Base-by-base conservation (phyloP, 2,113 vertebrate genomes). In the Lepus europaeus region DNA sequence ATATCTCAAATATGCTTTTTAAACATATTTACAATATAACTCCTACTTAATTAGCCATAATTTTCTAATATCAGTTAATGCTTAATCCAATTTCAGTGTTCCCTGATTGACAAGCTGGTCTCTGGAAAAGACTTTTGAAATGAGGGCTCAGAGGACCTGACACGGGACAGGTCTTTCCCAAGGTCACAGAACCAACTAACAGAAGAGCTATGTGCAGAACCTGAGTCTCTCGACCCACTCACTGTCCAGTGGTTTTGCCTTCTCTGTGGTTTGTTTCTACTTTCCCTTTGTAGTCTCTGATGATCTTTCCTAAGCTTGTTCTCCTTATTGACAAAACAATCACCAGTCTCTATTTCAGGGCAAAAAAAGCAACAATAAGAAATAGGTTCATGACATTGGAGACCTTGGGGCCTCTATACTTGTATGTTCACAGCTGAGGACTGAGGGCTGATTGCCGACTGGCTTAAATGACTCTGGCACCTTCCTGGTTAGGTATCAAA, bases 31-130 rank as follows among this genome's bases (percentile, higher is more conserved):
- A 72, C 16, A 70, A 49, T 83, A 70, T 16, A 29, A 49, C 9
- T 84, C 25, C 25, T 61, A 84, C 73, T 6, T 82, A 95, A 83
- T 90, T 20, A 95, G 61, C 53, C 80, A 7, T 85, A 84, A 84
- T 83, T 64, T 93, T 87, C 25, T 70, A 85, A 77, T 70, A 53
- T 84, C 11, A 69, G 74, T 83, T 87, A 74, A 81, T 61, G 82
- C 39, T 80, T 73, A 72, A 39, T 85, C 10, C 14, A 83, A n/a
- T 94, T 96, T 94, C 36, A 56, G 36, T 91, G 69, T 94, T 90
- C 3, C 39, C 12, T 84, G 23, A 61, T 45, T 82, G 22, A 36
- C n/a, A 93, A 95, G 66, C n/a, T 88, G 31, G 82, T 22, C 25
- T 83, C 64, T 31, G 53, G 31, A 93, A 78, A 29, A 91, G 7